Conservation (phyloP, 2,888 invertebrate genomes). For the Masnerella sp. region DNA sequence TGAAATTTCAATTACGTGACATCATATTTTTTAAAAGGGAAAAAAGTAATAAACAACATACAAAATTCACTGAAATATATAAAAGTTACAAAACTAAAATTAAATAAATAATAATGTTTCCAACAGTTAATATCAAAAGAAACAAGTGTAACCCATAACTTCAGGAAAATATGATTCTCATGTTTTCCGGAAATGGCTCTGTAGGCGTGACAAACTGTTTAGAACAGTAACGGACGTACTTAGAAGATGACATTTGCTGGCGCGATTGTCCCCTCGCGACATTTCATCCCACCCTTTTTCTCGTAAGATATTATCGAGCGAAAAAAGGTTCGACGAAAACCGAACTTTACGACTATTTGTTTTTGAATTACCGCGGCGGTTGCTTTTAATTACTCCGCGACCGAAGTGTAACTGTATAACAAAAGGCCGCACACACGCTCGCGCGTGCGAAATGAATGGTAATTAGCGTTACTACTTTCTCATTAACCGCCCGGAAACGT, state of each 20-base stretch:
- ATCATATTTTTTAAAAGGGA: too few relatives aligned
- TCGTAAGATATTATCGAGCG: slow-evolving; percentile 7
- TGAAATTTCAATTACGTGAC: too few relatives aligned
- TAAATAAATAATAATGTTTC: slow-evolving; percentile 41
- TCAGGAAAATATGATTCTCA: slow-evolving; percentile 38
- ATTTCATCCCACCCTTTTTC: slow-evolving; percentile 13
- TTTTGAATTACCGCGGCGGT: slow-evolving; percentile 44
- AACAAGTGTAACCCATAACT: slow-evolving; percentile 27
- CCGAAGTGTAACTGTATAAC: slow-evolving; percentile 34
- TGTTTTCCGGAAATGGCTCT: slow-evolving; percentile 10
- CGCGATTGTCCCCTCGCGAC: slow-evolving; percentile 19
- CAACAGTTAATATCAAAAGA: slow-evolving; percentile 25
- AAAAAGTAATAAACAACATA: slow-evolving; percentile 3
- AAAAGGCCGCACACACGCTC: slow-evolving; percentile 33
- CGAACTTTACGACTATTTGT: slow-evolving; percentile 16
- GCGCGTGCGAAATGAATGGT: slow-evolving; percentile 39
- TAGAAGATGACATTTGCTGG: slow-evolving; percentile 34
- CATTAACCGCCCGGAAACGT: slow-evolving; percentile 50
- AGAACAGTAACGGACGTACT: slow-evolving; percentile 40
- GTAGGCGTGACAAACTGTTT: slow-evolving; percentile 53
- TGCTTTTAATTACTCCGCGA: slow-evolving; percentile 40
- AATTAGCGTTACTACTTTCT: slow-evolving; percentile 58
- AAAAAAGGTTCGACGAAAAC: slow-evolving; percentile 19
- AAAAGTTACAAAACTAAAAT: too few relatives aligned
- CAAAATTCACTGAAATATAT: neutral